These are phyloP conservation scores for Manis javanica DNA, from an alignment of 2,797 vertebrate species.

Conservation along the genomic window DNA sequence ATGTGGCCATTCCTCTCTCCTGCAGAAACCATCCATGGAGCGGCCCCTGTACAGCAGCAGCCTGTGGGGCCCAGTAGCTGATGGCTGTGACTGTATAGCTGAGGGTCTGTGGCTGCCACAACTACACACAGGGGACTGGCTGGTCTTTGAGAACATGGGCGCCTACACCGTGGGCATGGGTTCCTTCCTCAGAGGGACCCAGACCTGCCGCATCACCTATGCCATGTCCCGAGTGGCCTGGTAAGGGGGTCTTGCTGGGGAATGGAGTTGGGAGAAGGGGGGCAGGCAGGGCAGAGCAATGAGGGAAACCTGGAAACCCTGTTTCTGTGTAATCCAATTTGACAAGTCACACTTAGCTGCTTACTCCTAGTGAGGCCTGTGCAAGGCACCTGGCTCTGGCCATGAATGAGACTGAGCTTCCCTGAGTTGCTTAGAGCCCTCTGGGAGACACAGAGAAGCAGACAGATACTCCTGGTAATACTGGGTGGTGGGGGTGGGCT, in stretches of 20 bases:
- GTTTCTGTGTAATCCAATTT: background rate
- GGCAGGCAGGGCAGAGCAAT: accelerated
- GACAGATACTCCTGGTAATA: background rate
- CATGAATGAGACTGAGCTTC: background rate
- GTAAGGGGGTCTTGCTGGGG: conserved; percentile 79
- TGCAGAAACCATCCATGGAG: conserved; percentile 83
- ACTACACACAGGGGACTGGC: conserved; percentile 89
- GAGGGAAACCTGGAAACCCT: background rate
- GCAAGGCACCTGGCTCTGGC: background rate
- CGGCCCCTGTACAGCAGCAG: conserved; percentile 82
- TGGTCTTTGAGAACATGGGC: conserved; percentile 89
- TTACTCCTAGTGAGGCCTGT: background rate
- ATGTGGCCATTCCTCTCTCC: background rate
- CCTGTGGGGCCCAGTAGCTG: conserved; percentile 85
- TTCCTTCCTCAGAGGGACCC: background rate
- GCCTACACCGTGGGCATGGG: conserved; percentile 83
- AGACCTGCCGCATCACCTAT: conserved; percentile 79
- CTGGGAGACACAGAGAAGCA: background rate
- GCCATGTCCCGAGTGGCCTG: conserved; percentile 88
- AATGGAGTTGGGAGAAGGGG: background rate
- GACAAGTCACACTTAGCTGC: background rate
- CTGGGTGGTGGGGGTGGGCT: background rate
- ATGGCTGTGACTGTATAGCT: conserved; percentile 76
- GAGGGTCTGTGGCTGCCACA: conserved; percentile 85
- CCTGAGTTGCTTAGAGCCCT: background rate